These are phyloP conservation scores for Villa cingulata DNA, from an alignment of 2,888 invertebrate species.

Conservation along the genomic window DNA sequence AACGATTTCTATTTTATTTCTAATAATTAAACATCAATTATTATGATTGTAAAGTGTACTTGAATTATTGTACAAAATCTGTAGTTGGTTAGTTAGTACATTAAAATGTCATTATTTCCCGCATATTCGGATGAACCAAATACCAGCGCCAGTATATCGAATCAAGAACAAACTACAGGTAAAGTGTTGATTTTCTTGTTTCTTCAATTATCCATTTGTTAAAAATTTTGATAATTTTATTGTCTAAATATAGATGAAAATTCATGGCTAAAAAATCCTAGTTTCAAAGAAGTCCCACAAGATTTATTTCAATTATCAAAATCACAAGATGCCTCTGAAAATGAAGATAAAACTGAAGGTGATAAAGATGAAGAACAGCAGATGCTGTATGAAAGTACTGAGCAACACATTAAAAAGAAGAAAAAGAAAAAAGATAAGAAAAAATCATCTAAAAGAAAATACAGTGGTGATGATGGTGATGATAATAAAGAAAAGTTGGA, in stretches of 20 bases:
- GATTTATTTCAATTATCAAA: not conserved
- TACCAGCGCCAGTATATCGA: not conserved
- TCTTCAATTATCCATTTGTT: not conserved
- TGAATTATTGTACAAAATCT: too few species aligned
- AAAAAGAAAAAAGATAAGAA: constrained; percentile 1
- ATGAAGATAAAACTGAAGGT: not conserved
- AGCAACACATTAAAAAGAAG: constrained; percentile 1
- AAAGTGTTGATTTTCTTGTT: not conserved
- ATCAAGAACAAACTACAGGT: not conserved
- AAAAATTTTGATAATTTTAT: too few species aligned
- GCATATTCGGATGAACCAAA: constrained; percentile 11
- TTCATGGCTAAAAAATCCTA: constrained; percentile 18
- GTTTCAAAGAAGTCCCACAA: constrained; percentile 7
- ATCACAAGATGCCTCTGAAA: not conserved
- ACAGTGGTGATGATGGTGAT: not conserved
- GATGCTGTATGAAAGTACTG: not conserved
- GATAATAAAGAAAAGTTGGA: constrained; percentile 12
- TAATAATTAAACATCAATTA: too few species aligned
- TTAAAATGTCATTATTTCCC: constrained; percentile 18
- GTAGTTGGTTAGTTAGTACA: too few species aligned
- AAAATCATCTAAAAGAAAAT: not conserved
- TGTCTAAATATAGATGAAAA: not conserved
- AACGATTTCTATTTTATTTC: too few species aligned
- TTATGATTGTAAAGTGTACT: too few species aligned
- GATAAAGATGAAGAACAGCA: not conserved